These are phyloP conservation scores for Otis tarda DNA, from an alignment of 2,113 vertebrate genomes.

Conservation along the genomic window DNA sequence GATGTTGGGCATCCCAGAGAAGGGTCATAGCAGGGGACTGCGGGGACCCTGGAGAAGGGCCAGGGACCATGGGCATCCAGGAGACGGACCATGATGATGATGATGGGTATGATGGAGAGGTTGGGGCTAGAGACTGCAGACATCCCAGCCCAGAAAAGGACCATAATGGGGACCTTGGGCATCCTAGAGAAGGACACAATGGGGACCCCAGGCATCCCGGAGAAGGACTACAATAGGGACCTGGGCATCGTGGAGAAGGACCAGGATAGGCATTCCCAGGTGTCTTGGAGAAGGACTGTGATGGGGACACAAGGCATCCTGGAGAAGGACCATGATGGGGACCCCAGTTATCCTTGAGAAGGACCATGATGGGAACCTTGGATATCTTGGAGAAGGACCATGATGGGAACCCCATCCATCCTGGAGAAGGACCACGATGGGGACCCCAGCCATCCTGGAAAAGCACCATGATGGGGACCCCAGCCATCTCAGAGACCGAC, in stretches of 20 bases:
- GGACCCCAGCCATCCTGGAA: neutral
- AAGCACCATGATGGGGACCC: neutral
- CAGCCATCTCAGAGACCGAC: neutral
- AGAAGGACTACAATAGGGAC: neutral
- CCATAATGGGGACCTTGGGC: neutral
- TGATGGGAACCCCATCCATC: neutral
- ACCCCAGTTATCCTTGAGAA: neutral
- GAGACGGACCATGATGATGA: neutral
- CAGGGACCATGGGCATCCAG: neutral
- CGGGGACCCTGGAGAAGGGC: no score
- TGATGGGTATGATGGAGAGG: neutral
- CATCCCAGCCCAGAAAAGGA: neutral
- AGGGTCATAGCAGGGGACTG: neutral
- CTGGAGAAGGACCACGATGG: neutral
- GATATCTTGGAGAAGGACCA: neutral
- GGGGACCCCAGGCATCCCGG: neutral
- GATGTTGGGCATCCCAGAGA: neutral
- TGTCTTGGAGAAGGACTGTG: neutral
- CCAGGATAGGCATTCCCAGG: no score
- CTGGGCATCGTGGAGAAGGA: neutral
- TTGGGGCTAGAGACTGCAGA: neutral
- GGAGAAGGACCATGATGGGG: neutral
- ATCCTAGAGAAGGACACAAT: neutral
- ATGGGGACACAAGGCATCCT: neutral
- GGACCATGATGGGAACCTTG: neutral